Evolutionary conservation across 1,140 invertebrate genomes (phyloP).

Genomic region (Monochamus saltuarius): DNA sequence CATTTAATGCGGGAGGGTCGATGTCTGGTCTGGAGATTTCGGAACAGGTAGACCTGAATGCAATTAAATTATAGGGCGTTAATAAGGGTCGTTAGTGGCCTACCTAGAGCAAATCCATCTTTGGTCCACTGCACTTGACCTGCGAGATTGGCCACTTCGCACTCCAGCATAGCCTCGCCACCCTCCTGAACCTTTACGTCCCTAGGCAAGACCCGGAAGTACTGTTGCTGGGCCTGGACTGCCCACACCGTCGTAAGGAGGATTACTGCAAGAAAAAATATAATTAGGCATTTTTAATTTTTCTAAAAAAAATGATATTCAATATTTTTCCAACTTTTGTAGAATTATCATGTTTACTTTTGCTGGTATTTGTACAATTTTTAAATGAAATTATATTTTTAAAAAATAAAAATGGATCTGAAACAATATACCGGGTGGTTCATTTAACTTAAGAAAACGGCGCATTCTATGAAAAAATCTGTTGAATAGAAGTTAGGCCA

Average conservation of each 20-base stretch:
- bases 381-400: too few relatives aligned
- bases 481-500: too few relatives aligned
- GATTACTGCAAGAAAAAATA: slow-evolving; percentile 30
- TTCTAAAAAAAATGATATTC: too few relatives aligned
- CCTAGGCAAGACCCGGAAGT: slow-evolving; percentile 75
- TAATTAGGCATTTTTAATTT: neutral
- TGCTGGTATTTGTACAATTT: too few relatives aligned
- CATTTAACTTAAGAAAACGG: too few relatives aligned
- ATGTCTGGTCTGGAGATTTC: neutral
- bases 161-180: slow-evolving; percentile 77
- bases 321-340: too few relatives aligned
- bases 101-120: slow-evolving; percentile 89
- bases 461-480: too few relatives aligned
- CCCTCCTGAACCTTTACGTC: slow-evolving; percentile 81
- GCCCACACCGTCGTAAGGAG: slow-evolving; percentile 16
- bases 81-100: slow-evolving; percentile 42
- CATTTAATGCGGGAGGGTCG: too few relatives aligned
- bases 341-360: too few relatives aligned
- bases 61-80: slow-evolving; percentile 8
- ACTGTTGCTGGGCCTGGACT: slow-evolving; percentile 64
- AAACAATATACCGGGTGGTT: too few relatives aligned
- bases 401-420: too few relatives aligned
- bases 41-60: neutral
- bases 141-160: slow-evolving; percentile 79
- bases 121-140: slow-evolving; percentile 93